Evolutionary conservation across 1,140 invertebrate genomes (phyloP).

Genomic region (Lineus longissimus): DNA sequence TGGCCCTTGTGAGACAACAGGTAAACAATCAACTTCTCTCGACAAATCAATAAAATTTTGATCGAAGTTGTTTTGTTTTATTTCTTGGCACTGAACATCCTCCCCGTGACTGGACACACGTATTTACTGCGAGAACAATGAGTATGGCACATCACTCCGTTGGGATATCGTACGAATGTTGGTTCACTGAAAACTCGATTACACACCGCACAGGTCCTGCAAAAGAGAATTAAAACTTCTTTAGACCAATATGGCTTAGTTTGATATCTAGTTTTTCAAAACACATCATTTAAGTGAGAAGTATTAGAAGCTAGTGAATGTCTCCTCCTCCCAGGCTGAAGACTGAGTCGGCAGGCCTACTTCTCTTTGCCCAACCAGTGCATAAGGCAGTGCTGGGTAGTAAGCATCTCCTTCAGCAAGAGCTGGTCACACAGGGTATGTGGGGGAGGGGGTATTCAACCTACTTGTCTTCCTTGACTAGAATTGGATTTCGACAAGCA

Average conservation of each 20-base stretch:
- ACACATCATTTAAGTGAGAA: not conserved
- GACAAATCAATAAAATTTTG: too few relatives aligned
- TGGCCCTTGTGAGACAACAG: too few relatives aligned
- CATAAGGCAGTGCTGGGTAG: too few relatives aligned
- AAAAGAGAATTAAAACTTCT: slow-evolving; percentile 26
- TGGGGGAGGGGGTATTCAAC: slow-evolving; percentile 12
- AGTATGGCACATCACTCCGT: slow-evolving; percentile 55
- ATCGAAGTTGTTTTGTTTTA: not conserved
- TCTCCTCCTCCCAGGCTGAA: not conserved
- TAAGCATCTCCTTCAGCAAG: too few relatives aligned
- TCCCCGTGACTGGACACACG: slow-evolving; percentile 49
- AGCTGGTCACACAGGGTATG: too few relatives aligned
- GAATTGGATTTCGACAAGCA: slow-evolving; percentile 42
- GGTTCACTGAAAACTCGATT: slow-evolving; percentile 52
- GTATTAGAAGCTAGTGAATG: not conserved
- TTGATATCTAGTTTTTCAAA: not conserved
- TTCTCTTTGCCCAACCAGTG: too few relatives aligned
- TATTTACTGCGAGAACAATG: slow-evolving; percentile 55
- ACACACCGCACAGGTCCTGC: slow-evolving; percentile 56
- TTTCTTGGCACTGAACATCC: slow-evolving; percentile 40
- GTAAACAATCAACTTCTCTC: too few relatives aligned
- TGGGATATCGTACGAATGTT: slow-evolving; percentile 55
- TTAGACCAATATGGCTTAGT: not conserved
- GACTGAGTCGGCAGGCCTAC: not conserved
- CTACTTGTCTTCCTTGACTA: slow-evolving; percentile 54